Base-by-base conservation (phyloP, 2,797 vertebrate species). In the Cheirogaleus major region DNA sequence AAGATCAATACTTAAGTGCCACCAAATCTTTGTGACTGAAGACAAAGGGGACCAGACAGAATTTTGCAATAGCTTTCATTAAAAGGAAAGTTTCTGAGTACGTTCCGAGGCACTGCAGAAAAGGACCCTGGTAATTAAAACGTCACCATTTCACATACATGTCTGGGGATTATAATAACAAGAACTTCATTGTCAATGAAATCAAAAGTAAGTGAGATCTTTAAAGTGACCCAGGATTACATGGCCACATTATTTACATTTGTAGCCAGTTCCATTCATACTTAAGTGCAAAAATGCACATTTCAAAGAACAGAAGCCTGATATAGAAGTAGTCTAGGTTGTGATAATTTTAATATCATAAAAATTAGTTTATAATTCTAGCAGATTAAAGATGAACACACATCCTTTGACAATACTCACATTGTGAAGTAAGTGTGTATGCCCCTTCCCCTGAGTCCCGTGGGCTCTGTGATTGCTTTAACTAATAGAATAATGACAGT, bases 211-310 rank as follows among this genome's bases (percentile, higher is more conserved):
- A 89, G 92, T 73, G 32, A 70, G 23, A 14, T 52, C 14, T 92
- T 69, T 82, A 72, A 97, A 85, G n/a, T 52, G 91, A 76, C 1
- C 52, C 48, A 72, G 59, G 17, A 90, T 52, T 76, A 25, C 5
- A 41, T 70, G 22, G n/a, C 15, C 80, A 81, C 11, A 30, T 82
- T 50, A 1, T 32, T 96, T 85, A 83, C 25, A 45, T 52, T 65
- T 91, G 23, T 59, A 89, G 45, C 43, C 65, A 11, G 93, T 95
- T 97, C 50, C 41, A 72, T 75, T 43, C 55, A 89, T 90, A 82
- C 38, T 92, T 92, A 93, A 97, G 81, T 32, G 69, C 8, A 95
- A 94, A 89, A 78, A 1, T 27, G 88, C 76, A 45, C 13, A 87
- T 94, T 65, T 59, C 41, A 94, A 43, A 81, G 52, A 93, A 73